Evolutionary conservation across 2,888 invertebrate genomes (phyloP).

Genomic region (Liposcelis brunnea): DNA sequence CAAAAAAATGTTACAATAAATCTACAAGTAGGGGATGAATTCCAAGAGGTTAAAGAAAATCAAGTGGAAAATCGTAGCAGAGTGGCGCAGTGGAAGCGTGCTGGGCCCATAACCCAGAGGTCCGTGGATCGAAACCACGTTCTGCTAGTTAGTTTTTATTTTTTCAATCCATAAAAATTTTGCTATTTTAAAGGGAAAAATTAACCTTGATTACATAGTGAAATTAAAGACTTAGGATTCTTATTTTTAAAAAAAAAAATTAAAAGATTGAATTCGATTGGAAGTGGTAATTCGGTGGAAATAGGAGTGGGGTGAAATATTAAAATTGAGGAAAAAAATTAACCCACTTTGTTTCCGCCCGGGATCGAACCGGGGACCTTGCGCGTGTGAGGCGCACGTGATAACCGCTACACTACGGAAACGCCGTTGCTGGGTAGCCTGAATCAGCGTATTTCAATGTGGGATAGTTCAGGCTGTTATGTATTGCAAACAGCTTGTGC

Average conservation of each 20-base stretch:
- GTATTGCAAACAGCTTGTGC: no score
- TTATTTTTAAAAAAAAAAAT: no score
- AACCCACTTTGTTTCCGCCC: constrained; percentile 2
- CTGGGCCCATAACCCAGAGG: constrained; percentile 33
- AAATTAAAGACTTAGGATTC: no score
- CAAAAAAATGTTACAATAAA: no score
- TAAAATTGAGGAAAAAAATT: constrained; percentile 1
- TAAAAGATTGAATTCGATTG: no score
- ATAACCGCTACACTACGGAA: constrained; percentile 10
- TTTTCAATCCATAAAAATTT: no score
- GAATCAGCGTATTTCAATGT: not conserved
- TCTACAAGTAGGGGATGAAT: no score
- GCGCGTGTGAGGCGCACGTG: constrained; percentile 10
- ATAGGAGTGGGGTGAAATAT: not conserved
- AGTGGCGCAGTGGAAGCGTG: constrained; percentile 34
- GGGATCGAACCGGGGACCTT: constrained; percentile 10
- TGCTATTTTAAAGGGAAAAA: not conserved
- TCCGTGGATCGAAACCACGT: constrained; percentile 26
- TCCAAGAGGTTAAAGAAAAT: no score
- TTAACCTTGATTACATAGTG: no score
- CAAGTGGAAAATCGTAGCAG: constrained; percentile 20
- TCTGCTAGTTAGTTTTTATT: constrained; percentile 18
- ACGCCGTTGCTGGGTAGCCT: not conserved
- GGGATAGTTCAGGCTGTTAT: no score
- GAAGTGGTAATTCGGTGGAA: not conserved